A percentile compares a stretch with the other conserved stretches of the same genome.
Evolutionary conservation across 2,888 invertebrate genomes (phyloP).

Genomic region (Aspidiotus destructor): DNA sequence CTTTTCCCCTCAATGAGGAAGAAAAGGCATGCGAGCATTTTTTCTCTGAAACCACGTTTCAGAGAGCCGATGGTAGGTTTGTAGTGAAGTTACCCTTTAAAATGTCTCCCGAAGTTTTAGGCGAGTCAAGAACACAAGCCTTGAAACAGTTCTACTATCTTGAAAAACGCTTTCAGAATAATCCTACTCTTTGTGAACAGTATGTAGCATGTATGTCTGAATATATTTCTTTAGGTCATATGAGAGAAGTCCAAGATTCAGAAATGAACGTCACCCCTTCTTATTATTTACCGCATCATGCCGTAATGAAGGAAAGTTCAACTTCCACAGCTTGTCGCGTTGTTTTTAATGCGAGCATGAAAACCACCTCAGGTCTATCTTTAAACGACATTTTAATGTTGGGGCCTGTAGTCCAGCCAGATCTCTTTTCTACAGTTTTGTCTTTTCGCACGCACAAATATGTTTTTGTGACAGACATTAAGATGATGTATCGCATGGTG

Average conservation of each 20-base stretch:
- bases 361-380: conserved; percentile 8
- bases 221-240: conserved; percentile 8
- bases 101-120: background rate
- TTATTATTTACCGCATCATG: conserved; percentile 17
- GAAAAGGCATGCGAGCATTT: background rate
- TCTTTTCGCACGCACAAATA: background rate
- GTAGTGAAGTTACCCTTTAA: conserved; percentile 7
- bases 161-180: background rate
- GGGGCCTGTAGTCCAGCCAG: background rate
- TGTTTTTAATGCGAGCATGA: conserved; percentile 3
- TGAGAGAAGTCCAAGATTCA: background rate
- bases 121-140: conserved; percentile 1
- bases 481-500: background rate
- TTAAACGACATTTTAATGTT: conserved; percentile 1
- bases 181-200: conserved; percentile 7
- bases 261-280: background rate
- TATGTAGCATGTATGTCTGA: conserved; percentile 6
- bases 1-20: background rate
- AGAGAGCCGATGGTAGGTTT: background rate
- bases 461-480: conserved; percentile 3
- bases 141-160: background rate
- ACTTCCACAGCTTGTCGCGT: background rate
- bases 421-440: background rate
- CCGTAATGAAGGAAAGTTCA: conserved; percentile 10
- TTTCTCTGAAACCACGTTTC: background rate